These are phyloP conservation scores for Pseudachorutes palmiensis DNA, from an alignment of 1,140 invertebrate species.

Conservation along the genomic window DNA sequence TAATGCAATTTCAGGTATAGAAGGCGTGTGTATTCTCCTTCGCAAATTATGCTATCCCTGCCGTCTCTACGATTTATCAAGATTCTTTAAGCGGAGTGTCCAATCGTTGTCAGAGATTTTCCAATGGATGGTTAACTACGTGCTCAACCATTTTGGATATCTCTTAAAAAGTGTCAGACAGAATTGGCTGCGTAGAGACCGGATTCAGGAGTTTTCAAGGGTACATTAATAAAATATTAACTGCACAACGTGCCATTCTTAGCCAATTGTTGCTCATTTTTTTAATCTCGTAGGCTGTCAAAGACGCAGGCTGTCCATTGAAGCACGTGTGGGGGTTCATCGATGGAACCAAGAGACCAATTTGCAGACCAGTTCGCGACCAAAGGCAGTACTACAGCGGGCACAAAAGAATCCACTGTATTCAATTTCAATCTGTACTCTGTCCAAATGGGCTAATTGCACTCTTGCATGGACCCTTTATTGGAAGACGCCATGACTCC, in stretches of 20 bases:
- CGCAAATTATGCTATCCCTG: background rate
- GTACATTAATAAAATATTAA: background rate
- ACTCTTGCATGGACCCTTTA: background rate
- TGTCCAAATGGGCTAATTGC: background rate
- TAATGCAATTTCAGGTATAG: too few relatives aligned
- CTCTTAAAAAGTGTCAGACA: background rate
- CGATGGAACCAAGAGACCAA: background rate
- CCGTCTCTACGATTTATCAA: background rate
- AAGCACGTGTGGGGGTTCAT: background rate
- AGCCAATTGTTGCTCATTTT: too few relatives aligned
- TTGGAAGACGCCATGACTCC: constrained; percentile 1
- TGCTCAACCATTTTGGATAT: background rate
- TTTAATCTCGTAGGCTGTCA: background rate
- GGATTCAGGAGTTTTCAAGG: background rate
- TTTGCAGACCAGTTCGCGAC: background rate
- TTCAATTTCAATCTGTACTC: background rate
- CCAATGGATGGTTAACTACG: background rate
- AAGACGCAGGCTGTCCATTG: background rate
- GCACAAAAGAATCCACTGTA: background rate
- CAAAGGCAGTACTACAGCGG: constrained; percentile 8
- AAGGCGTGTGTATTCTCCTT: background rate
- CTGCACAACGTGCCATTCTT: background rate
- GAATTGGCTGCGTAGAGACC: background rate
- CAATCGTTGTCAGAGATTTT: background rate
- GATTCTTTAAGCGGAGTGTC: background rate